A percentile compares a stretch with the other conserved stretches of the same genome.
Evolutionary conservation across 2,797 vertebrate genomes (phyloP).

Genomic region (Siniperca undulata): DNA sequence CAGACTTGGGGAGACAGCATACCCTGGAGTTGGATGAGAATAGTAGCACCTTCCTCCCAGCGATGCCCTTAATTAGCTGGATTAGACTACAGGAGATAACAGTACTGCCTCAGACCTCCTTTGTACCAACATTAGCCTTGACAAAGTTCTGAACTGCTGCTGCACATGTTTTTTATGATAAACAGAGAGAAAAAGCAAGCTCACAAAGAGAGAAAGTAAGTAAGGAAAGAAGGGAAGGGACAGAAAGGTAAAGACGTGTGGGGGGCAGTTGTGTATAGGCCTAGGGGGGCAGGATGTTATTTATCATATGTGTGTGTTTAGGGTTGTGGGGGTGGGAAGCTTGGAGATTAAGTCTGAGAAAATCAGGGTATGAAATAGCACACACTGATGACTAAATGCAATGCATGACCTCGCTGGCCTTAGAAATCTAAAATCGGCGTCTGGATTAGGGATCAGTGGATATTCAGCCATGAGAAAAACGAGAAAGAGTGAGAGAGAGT

Average conservation of each 20-base stretch:
- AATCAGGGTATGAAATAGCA: conserved; percentile 48
- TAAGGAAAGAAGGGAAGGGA: background rate
- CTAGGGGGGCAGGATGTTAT: background rate
- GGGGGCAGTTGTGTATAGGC: background rate
- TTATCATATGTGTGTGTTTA: conserved; percentile 13
- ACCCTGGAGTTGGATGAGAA: conserved; percentile 77
- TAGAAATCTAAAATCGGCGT: conserved; percentile 59
- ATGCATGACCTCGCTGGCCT: conserved; percentile 47
- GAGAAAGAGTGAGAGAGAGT: conserved; percentile 4
- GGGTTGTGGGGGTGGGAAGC: conserved; percentile 27
- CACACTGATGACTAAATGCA: conserved; percentile 57
- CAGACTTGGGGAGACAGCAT: conserved; percentile 71
- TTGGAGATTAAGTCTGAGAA: conserved; percentile 35
- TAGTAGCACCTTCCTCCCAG: conserved; percentile 80
- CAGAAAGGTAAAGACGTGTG: conserved; percentile 1
- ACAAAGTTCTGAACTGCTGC: conserved; percentile 64
- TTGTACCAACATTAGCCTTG: conserved; percentile 70
- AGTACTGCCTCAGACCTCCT: conserved; percentile 70
- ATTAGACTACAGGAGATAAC: conserved; percentile 81
- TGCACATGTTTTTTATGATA: conserved; percentile 46
- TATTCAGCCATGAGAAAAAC: conserved; percentile 66
- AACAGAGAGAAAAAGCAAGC: conserved; percentile 21
- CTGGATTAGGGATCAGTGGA: conserved; percentile 69
- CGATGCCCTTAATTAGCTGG: conserved; percentile 83
- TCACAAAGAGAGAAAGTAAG: conserved; percentile 1